These are phyloP conservation scores for Margaritifera margaritifera DNA, from an alignment of 2,888 invertebrate species.

Conservation along the genomic window DNA sequence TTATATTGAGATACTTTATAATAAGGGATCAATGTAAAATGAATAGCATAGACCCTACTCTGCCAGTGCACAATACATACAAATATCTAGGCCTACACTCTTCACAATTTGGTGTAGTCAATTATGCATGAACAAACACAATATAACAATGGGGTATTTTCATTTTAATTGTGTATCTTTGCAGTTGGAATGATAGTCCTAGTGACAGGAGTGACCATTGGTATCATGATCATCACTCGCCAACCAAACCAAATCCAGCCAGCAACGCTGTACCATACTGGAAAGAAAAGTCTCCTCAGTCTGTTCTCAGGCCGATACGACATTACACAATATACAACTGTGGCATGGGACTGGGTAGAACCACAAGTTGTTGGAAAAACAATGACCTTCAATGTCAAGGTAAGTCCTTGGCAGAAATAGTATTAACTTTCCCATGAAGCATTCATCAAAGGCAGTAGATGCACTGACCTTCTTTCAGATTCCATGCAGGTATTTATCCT, in stretches of 20 bases:
- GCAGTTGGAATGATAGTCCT: constrained; percentile 34
- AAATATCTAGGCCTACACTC: no score
- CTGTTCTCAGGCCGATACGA: constrained; percentile 35
- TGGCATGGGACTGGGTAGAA: constrained; percentile 92
- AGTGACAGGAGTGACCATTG: constrained; percentile 22
- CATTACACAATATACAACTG: constrained; percentile 84
- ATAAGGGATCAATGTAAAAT: no score
- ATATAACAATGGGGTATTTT: neutral
- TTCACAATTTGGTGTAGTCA: no score
- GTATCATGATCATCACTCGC: constrained; percentile 36
- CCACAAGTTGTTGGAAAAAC: constrained; percentile 92
- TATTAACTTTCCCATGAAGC: no score
- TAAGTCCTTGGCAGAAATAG: constrained; percentile 63
- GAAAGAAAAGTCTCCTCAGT: constrained; percentile 23
- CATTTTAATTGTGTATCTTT: constrained; percentile 15
- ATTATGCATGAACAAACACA: neutral
- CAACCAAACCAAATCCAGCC: constrained; percentile 11
- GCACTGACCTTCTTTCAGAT: no score
- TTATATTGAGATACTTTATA: no score
- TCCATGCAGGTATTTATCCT: no score
- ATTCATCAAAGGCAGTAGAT: no score
- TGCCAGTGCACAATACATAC: no score
- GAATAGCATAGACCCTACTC: no score
- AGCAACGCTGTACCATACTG: neutral
- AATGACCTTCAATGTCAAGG: constrained; percentile 89